Evolutionary conservation across 2,113 vertebrate genomes (phyloP).

Genomic region (Varanus salvator): DNA sequence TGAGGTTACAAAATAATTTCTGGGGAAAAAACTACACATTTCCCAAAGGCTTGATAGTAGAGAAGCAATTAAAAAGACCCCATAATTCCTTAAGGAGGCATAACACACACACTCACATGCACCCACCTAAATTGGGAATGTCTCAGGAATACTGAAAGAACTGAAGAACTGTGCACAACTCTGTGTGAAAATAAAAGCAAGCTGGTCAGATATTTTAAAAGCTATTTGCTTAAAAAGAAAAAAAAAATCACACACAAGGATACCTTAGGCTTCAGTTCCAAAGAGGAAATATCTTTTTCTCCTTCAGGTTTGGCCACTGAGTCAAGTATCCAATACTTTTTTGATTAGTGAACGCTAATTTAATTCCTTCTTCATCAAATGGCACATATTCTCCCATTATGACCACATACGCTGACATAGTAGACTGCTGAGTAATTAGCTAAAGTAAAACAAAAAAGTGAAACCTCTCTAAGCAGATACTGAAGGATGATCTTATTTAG

Average conservation of each 20-base stretch:
- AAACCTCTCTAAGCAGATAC: not conserved
- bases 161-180: not conserved
- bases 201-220: not conserved
- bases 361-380: not conserved
- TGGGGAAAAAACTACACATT: conserved; percentile 27
- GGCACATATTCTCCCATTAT: not conserved
- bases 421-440: not conserved
- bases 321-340: not conserved
- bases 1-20: conserved; percentile 38
- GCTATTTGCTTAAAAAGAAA: too few relatives aligned
- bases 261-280: not conserved
- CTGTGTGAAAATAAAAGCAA: not conserved
- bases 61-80: conserved; percentile 29
- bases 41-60: conserved; percentile 57
- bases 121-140: not conserved
- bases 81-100: not conserved
- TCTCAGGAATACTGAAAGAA: not conserved
- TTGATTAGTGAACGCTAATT: not conserved
- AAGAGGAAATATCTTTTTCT: not conserved
- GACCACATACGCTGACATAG: not conserved
- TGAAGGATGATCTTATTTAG: not conserved
- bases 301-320: not conserved
- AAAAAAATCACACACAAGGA: too few relatives aligned
- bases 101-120: too few relatives aligned
- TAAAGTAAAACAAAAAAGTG: not conserved